phyloP scores from a whole-genome alignment of 1,140 invertebrate genomes.

The Heliconius eleuchia region DNA sequence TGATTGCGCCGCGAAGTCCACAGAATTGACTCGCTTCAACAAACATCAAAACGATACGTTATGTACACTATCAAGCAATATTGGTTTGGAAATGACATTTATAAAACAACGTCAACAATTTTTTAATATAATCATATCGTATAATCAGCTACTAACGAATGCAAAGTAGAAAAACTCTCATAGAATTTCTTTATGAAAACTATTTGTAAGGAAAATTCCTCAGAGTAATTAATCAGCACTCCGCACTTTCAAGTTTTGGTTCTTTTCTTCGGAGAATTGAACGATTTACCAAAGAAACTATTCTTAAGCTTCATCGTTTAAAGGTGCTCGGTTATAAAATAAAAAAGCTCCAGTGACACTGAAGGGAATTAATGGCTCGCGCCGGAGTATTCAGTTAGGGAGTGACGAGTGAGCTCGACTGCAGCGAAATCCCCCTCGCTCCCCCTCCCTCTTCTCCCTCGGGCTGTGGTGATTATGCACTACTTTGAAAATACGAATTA shows the following conservation, averaged over 20 bases:
- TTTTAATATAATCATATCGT: neutral
- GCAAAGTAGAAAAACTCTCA: neutral
- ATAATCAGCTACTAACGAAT: neutral
- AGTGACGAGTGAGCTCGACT: constrained; percentile 19
- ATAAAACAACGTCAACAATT: neutral
- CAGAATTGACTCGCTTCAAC: neutral
- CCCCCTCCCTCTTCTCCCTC: no score
- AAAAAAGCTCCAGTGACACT: constrained; percentile 9
- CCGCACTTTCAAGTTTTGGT: constrained; percentile 6
- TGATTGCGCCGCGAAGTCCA: neutral
- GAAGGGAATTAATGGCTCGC: constrained; percentile 13
- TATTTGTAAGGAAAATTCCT: constrained; percentile 1
- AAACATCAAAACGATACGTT: neutral
- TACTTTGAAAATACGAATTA: no score
- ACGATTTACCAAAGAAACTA: constrained; percentile 15
- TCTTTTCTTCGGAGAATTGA: neutral
- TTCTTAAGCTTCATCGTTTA: constrained; percentile 14
- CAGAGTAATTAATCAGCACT: neutral
- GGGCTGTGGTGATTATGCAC: no score
- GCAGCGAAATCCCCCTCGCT: neutral
- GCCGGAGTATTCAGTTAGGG: constrained; percentile 6
- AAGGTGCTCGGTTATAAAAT: constrained; percentile 8
- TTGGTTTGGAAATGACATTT: no score
- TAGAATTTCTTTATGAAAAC: constrained; percentile 8
- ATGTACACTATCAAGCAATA: neutral